phyloP scores from a whole-genome alignment of 2,113 vertebrate species.

The Centropristis striata region DNA sequence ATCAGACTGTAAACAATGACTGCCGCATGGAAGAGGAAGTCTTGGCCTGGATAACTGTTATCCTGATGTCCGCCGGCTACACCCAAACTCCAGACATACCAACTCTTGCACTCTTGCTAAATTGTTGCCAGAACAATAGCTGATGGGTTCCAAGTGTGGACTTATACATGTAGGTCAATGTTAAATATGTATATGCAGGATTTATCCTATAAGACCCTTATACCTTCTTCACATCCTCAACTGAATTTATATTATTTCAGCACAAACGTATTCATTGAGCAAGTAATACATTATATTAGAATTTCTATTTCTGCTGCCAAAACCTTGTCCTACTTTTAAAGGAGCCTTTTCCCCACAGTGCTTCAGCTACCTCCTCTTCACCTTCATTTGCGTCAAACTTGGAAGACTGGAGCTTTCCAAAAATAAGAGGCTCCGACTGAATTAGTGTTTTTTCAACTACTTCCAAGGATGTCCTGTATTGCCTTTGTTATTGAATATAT shows the following conservation, averaged over 20 bases:
- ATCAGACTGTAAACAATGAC: no score
- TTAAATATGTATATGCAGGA: neutral
- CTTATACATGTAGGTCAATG: no score
- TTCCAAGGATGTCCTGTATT: slow-evolving; percentile 48
- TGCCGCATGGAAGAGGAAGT: no score
- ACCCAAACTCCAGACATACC: no score
- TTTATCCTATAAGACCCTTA: neutral
- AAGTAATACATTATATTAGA: neutral
- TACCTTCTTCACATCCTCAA: neutral
- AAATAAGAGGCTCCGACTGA: slow-evolving; percentile 15
- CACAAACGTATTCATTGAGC: neutral
- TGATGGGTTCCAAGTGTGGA: no score
- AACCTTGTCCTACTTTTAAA: slow-evolving; percentile 18
- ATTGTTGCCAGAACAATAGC: no score
- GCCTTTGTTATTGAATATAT: slow-evolving; percentile 38
- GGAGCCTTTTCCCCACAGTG: neutral
- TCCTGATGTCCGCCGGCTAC: no score
- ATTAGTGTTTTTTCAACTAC: slow-evolving; percentile 32
- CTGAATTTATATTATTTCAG: slow-evolving; percentile 4
- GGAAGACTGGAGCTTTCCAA: neutral
- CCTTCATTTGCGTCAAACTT: slow-evolving; percentile 4
- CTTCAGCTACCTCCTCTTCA: neutral
- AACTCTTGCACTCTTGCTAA: no score
- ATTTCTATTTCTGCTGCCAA: neutral
- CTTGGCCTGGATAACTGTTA: no score